These are phyloP conservation scores for Carassius gibelio DNA, from an alignment of 2,113 vertebrate genomes.

Conservation along the genomic window DNA sequence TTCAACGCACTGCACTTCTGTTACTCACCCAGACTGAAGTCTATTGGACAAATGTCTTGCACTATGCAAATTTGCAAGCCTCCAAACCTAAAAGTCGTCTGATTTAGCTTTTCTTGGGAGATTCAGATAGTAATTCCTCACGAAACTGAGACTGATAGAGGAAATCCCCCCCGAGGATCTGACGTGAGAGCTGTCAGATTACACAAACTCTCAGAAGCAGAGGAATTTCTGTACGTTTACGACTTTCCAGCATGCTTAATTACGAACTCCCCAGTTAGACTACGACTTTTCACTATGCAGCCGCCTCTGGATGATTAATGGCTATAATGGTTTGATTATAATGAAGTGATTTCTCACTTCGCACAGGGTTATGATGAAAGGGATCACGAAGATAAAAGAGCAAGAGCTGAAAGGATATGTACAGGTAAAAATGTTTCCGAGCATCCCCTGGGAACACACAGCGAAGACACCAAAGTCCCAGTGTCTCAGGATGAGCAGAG, in stretches of 20 bases:
- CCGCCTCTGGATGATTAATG: slow-evolving; percentile 14
- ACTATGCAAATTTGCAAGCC: background rate
- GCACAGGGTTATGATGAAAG: slow-evolving; percentile 30
- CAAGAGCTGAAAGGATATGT: slow-evolving; percentile 13
- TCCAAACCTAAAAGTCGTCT: background rate
- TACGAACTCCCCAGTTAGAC: background rate
- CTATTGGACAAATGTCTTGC: background rate
- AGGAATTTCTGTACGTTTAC: slow-evolving; percentile 15
- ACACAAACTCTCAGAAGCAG: background rate
- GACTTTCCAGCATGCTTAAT: slow-evolving; percentile 11
- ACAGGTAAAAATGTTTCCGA: slow-evolving; percentile 35
- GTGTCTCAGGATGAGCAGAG: slow-evolving; percentile 20
- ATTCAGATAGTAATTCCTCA: background rate
- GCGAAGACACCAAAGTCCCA: slow-evolving; percentile 5
- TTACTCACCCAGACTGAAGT: too few species aligned
- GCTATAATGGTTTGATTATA: slow-evolving; percentile 8
- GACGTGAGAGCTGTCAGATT: slow-evolving; percentile 8
- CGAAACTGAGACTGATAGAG: background rate
- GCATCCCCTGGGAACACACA: slow-evolving; percentile 15
- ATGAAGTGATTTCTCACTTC: slow-evolving; percentile 19
- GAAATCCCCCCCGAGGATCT: background rate
- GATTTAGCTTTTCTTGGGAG: background rate
- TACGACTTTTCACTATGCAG: slow-evolving; percentile 10
- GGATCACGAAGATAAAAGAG: slow-evolving; percentile 29
- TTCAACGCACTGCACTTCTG: background rate